Evolutionary conservation across 2,113 vertebrate genomes (phyloP).

Genomic region (Dolichotis patagonum): DNA sequence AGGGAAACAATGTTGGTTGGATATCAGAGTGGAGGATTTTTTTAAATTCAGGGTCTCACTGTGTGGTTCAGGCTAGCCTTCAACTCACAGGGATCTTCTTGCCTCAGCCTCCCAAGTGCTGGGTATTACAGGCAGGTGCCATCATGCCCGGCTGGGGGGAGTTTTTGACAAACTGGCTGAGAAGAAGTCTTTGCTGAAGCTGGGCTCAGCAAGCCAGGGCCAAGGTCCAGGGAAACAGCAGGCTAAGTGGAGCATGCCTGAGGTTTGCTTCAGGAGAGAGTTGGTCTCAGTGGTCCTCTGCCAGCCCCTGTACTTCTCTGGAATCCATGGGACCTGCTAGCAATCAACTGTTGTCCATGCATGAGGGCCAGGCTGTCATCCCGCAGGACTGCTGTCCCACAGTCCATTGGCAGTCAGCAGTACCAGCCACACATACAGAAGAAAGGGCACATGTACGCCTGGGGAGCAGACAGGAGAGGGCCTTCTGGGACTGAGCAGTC

Average conservation of each 20-base stretch:
- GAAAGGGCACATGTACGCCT: rapidly evolving
- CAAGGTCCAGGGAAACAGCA: no score
- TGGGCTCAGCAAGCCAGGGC: background rate
- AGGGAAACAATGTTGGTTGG: background rate
- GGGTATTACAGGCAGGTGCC: background rate
- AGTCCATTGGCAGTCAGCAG: background rate
- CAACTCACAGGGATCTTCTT: background rate
- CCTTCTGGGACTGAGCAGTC: rapidly evolving
- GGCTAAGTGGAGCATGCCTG: no score
- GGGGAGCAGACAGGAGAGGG: background rate
- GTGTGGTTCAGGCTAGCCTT: background rate
- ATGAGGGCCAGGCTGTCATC: background rate
- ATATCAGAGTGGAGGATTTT: background rate
- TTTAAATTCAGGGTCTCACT: background rate
- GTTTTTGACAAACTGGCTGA: background rate
- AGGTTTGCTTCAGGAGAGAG: background rate
- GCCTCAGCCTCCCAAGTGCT: background rate
- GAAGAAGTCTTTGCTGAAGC: background rate
- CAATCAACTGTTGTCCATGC: background rate
- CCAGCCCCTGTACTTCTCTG: background rate
- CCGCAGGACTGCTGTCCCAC: background rate
- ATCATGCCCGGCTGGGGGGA: background rate
- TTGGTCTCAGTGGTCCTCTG: background rate
- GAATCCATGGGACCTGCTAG: background rate
- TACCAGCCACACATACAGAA: background rate